Conservation (phyloP, 2,888 invertebrate genomes). For the Tinea pellionella region DNA sequence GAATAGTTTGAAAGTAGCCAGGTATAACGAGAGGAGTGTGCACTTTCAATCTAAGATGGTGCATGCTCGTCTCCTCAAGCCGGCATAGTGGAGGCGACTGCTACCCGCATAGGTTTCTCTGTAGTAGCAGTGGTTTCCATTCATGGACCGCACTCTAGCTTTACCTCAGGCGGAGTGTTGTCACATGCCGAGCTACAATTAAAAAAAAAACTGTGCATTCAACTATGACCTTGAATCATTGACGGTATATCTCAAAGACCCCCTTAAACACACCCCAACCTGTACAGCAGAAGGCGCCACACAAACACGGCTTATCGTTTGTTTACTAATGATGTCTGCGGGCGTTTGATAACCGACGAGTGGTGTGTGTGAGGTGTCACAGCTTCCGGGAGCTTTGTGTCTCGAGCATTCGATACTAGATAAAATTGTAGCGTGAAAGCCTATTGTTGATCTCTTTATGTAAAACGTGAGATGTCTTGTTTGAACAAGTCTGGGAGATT, state of each 20-base stretch:
- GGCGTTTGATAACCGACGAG: not conserved
- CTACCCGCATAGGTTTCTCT: too few species aligned
- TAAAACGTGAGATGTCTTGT: not conserved
- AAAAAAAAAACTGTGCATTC: not conserved
- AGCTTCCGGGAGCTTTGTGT: not conserved
- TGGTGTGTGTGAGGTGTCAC: not conserved
- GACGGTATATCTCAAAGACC: not conserved
- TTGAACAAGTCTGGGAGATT: not conserved
- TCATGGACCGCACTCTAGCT: too few species aligned
- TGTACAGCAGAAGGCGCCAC: not conserved
- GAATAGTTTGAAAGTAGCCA: too few species aligned
- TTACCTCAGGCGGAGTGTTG: too few species aligned
- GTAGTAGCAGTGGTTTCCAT: too few species aligned
- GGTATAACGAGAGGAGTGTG: too few species aligned
- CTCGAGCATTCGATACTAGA: not conserved
- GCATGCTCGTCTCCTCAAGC: too few species aligned
- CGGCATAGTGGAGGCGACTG: too few species aligned
- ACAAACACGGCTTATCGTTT: not conserved
- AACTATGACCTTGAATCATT: not conserved
- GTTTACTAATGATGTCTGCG: not conserved
- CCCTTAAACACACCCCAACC: not conserved
- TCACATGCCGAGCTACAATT: too few species aligned
- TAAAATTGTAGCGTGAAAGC: not conserved
- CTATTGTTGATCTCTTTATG: not conserved
- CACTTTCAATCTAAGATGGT: too few species aligned